Percentiles rank a stretch among this genome's conserved stretches.
Evolutionary conservation across 2,888 invertebrate genomes (phyloP).

Genomic region (Agrochola macilenta): DNA sequence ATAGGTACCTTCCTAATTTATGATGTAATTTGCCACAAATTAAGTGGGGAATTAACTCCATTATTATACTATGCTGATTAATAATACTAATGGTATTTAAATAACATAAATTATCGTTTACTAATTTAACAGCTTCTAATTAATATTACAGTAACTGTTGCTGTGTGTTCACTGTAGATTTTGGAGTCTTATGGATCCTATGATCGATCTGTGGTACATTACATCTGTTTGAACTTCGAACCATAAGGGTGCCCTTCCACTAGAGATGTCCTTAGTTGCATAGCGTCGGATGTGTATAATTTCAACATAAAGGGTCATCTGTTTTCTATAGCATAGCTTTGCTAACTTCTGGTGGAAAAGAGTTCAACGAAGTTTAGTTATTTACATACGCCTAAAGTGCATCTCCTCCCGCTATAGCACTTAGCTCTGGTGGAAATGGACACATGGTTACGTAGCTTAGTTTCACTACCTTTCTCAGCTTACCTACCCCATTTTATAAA

Average conservation of each 20-base stretch:
- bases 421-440: neutral
- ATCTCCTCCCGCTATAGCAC: too few relatives aligned
- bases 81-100: conserved; percentile 28
- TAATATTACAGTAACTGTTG: conserved; percentile 5
- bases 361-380: neutral
- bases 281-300: neutral
- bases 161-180: neutral
- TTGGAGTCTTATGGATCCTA: neutral
- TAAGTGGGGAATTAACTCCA: conserved; percentile 29
- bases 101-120: conserved; percentile 38
- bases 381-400: neutral
- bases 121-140: conserved; percentile 31
- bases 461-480: neutral
- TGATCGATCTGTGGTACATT: neutral
- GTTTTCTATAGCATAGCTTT: neutral
- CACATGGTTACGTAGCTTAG: neutral
- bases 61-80: conserved; percentile 3
- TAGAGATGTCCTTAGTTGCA: neutral
- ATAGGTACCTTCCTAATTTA: conserved; percentile 1
- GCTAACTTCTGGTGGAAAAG: neutral
- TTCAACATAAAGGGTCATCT: neutral
- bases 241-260: neutral
- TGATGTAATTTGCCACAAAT: conserved; percentile 27
- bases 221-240: neutral
- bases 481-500: neutral